Base-by-base conservation (phyloP, 2,888 invertebrate genomes). In the Andrena camellia region DNA sequence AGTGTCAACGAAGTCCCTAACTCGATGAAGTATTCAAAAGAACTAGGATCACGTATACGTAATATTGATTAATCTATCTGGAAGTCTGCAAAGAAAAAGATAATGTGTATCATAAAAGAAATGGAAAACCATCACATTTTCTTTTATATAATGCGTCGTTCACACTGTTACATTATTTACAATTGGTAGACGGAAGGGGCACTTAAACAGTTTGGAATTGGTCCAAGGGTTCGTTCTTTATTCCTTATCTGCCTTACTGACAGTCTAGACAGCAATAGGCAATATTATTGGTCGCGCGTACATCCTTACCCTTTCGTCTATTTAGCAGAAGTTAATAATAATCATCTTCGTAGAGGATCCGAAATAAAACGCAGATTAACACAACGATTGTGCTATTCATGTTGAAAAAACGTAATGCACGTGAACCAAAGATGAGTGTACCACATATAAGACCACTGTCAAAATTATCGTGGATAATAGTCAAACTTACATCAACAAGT, bases 161-260 rank as follows among this genome's bases (percentile, higher is more conserved):
- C 66, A 72, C 69, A 54, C 74, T 78, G 29, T 71, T 83, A 82
- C 59, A 68, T 79, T 83, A 83, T 85, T 83, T 76, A 85, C 76
- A 85, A 78, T 77, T 70, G 74, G 80, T 77, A 85, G 85, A 78
- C 52, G 81, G 69, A 78, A 83, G 78, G 82, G 69, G 75, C 63
- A 87, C 74, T 81, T 82, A 70, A 85, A 79, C 74, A 59, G 78
- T 86, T 76, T 78, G 67, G 57, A 81, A 84, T 88, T 88, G 88
- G 88, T 88, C 88, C 86, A 84, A 88, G 78, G 79, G 68, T 84
- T 83, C 72, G 80, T 81, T 80, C 74, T 85, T 83, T 85, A 88
- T 86, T 88, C 75, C 78, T 83, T 71, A 69, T 81, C 59, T 64
- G 52, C 64, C 35, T 60, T 50, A n/a, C 54, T 63, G 52, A 69